These are phyloP conservation scores for Brachycybe producta DNA, from an alignment of 2,888 invertebrate species.

Conservation along the genomic window DNA sequence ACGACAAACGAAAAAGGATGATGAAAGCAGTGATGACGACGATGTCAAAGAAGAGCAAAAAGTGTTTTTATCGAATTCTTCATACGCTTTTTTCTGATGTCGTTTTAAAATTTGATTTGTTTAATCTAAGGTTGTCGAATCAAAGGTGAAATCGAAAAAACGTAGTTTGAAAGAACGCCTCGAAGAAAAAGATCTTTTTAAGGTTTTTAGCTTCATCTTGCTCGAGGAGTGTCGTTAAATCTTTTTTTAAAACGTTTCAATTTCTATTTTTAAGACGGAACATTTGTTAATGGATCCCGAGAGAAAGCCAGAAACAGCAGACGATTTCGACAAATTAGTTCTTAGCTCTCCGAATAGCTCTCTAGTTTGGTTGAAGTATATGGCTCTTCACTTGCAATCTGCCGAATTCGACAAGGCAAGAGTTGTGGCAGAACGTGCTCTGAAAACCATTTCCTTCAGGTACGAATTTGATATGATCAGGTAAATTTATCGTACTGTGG, in stretches of 20 bases:
- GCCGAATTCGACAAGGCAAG: slow-evolving; percentile 86
- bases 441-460: slow-evolving; percentile 61
- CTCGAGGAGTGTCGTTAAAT: too few species aligned
- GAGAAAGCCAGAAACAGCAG: slow-evolving; percentile 54
- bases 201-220: neutral
- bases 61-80: neutral
- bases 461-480: too few species aligned
- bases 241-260: neutral
- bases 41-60: neutral
- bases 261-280: slow-evolving; percentile 34
- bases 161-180: neutral
- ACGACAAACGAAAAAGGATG: neutral
- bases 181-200: slow-evolving; percentile 4
- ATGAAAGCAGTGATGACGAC: neutral
- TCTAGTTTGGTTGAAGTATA: slow-evolving; percentile 76
- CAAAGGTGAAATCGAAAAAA: too few species aligned
- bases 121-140: too few species aligned
- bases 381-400: slow-evolving; percentile 69
- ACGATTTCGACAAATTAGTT: slow-evolving; percentile 72
- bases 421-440: slow-evolving; percentile 60
- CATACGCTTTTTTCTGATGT: neutral
- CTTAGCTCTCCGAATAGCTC: slow-evolving; percentile 69
- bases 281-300: slow-evolving; percentile 47
- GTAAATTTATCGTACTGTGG: too few species aligned
- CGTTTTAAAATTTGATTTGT: neutral